Evolutionary conservation across 2,113 vertebrate species (phyloP), one percentile per base, ranked within the genome.

Genomic region (Rousettus leschenaultii): DNA sequence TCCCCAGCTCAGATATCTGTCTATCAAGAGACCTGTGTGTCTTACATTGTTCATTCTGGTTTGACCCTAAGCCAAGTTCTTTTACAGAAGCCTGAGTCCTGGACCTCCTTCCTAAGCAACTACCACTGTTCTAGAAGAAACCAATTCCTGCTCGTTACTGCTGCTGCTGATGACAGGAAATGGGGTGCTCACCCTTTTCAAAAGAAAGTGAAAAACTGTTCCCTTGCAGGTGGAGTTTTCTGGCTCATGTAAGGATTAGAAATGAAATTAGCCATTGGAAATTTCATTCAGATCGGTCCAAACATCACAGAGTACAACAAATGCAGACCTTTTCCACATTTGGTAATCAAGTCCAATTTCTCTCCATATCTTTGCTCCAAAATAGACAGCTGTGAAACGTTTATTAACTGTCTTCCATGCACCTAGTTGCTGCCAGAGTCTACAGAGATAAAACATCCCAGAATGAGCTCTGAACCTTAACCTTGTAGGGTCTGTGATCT

Each of bases 281-380:
- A 94, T 95, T 96, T 97, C 91, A 95, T 98, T 97, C 95, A 96
- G 48, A 65, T 88, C 63, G 65, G 57, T 86, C 91, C 91, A 98
- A 96, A 93, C 43, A 14, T 26, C 83, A 55, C 15, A 40, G 78
- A 96, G 80, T 38, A 95, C 57, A 95, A 61, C 30, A 79, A 92
- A 86, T 35, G 63, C 89, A 95, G 89, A 86, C 82, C 66, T 91
- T 89, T 93, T 93, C 86, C 40, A 53, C 82, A 38, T 15, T 77
- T 66, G 88, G 55, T 74, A 86, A 83, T 97, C 95, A 94, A 91
- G 82, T 95, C 88, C 93, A 95, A 91, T 97, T 95, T 96, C 51
- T 96, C 88, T 74, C 68, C 26, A 10, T 21, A 57, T 83, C 63
- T 38, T 57, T 90, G 38, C 63, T 92, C 73, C 57, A 59, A 30